Evolutionary conservation across 2,888 invertebrate genomes (phyloP).

Genomic region (Pyrrhosoma nymphula): DNA sequence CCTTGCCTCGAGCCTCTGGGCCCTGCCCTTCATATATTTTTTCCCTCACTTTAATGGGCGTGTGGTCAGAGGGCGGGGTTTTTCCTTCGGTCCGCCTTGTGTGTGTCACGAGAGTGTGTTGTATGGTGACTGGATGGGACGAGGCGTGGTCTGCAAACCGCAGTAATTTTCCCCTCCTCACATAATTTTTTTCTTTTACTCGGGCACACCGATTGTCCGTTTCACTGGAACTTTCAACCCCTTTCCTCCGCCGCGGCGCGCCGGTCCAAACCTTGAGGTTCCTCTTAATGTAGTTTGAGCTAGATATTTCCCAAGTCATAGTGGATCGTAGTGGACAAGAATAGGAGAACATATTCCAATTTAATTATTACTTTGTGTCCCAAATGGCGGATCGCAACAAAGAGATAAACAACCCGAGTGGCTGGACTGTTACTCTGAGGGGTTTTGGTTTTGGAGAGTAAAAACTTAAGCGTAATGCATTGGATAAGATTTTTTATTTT

Average conservation of each 20-base stretch:
- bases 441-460: too few species aligned
- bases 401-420: too few species aligned
- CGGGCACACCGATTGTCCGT: background rate
- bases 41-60: background rate
- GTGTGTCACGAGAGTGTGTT: background rate
- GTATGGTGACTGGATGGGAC: background rate
- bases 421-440: too few species aligned
- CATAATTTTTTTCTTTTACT: background rate
- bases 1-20: background rate
- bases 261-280: too few species aligned
- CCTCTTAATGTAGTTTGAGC: too few species aligned
- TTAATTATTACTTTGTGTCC: too few species aligned
- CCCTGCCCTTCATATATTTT: background rate
- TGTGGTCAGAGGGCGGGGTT: conserved; percentile 25
- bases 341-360: too few species aligned
- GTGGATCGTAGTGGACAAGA: too few species aligned
- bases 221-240: background rate
- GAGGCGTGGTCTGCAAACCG: background rate
- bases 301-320: too few species aligned
- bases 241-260: background rate
- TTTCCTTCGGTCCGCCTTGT: background rate
- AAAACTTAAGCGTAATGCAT: too few species aligned
- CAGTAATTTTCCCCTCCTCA: background rate
- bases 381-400: too few species aligned
- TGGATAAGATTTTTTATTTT: too few species aligned